Base-by-base conservation (phyloP, 2,113 vertebrate species). In the Salvelinus namaycush region DNA sequence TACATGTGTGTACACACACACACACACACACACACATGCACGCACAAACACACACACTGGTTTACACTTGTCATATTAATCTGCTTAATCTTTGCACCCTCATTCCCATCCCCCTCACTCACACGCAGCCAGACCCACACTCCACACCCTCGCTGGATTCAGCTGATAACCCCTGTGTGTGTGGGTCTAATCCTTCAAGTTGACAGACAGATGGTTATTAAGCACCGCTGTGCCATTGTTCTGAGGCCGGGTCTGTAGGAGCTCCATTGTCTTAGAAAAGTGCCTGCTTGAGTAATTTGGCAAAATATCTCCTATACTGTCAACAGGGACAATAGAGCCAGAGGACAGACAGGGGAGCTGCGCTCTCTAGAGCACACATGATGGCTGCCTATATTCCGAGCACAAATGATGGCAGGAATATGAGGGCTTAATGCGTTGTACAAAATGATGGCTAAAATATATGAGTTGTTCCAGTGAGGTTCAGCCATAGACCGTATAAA, bases 101-200 rank as follows among this genome's bases (percentile, higher is more conserved):
- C 39, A 11, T 44, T 8, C 39, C 51, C 51, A 18, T 54, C 16
- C 51, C 14, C 16, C 16, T 54, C 51, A 54, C 51, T 54, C 51
- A 54, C 16, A 18, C 16, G 0, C 9, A 44, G 39, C 39, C 9
- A 44, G 39, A 44, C 39, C 39, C 39, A 44, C 9, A 44, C 39
- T 11, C 39, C 22, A 24, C 8, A 64, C 60, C 22, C 26, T 65
- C 29, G 5, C 65, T 5, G 16, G 65, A 16, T 67, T 18, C 12
- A 14, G 27, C 26, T 67, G 65, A 31, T 31, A 29, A 29, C 65
- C 26, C 65, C 14, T 66, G 64, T 66, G 64, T 66, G 64, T 68
- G 66, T 34, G 66, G 34, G 66, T 68, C 66, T 68, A 68, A 68
- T 31, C 29, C 29, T 68, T 16, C 34, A 39, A 68, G 67, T 39